A percentile compares a stretch with the other conserved stretches of the same genome.
phyloP scores from a whole-genome alignment of 2,797 vertebrate species.

The Arctocebus calabarensis region DNA sequence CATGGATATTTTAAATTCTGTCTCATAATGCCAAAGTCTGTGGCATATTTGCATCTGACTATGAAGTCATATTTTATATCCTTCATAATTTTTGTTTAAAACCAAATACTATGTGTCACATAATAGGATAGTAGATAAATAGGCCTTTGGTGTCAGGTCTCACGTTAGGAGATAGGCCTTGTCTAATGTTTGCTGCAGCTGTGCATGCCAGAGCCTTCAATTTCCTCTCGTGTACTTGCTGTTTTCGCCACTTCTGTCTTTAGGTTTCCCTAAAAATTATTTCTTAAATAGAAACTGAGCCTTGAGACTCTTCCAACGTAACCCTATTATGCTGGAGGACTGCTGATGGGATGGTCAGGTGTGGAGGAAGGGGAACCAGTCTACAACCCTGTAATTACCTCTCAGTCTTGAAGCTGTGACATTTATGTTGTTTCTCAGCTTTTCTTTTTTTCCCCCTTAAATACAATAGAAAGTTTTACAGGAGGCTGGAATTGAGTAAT shows the following conservation, averaged over 20 bases:
- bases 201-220: not conserved
- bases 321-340: not conserved
- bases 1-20: not conserved
- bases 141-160: not conserved
- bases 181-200: not conserved
- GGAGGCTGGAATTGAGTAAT: not conserved
- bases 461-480: not conserved
- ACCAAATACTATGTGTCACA: not conserved
- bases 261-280: not conserved
- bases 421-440: not conserved
- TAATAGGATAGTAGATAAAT: not conserved
- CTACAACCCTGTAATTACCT: not conserved
- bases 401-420: not conserved
- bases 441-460: not conserved
- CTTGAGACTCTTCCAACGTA: not conserved
- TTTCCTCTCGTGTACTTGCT: not conserved
- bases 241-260: not conserved
- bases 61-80: not conserved
- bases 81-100: not conserved
- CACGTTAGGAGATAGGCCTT: not conserved
- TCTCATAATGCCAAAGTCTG: not conserved
- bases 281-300: not conserved
- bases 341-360: not conserved
- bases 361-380: not conserved
- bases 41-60: not conserved